Base-by-base conservation (phyloP, 2,113 vertebrate species). In the Prinia subflava region DNA sequence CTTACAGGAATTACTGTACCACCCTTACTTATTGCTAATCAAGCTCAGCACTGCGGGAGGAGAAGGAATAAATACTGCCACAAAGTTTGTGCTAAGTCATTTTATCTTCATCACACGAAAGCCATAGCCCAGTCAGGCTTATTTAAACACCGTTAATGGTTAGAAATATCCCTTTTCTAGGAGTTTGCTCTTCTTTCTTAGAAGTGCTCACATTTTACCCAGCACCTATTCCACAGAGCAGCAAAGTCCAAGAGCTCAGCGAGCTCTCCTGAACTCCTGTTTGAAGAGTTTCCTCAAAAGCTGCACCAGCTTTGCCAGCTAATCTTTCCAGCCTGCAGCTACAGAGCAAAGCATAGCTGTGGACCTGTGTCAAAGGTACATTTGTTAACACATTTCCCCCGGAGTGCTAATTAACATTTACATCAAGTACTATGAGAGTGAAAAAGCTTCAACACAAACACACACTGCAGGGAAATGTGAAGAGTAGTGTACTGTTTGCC, bases 351-450 rank as follows among this genome's bases (percentile, higher is more conserved):
- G 80, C 27, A 0, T 14, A 47, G 90, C 77, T 82, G 83, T 35
- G 89, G 83, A 96, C 96, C 88, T 89, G 65, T 96, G 96, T 96
- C 95, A 97, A 91, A 97, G 95, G 95, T 96, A 92, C 94, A 95
- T 93, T 96, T 96, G 92, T 95, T 96, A 97, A 96, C 92, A 96
- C 92, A 87, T 95, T 94, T 96, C 46, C 94, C 93, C 94, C 4
- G 83, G 83, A 97, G 96, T 94, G 88, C 92, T 96, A 95, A 97
- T 96, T 95, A 96, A 93, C 93, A 95, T 96, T 96, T 95, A 93
- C 92, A 95, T 67, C 91, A 6, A 96, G 88, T 53, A 35, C 83
- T 42, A 20, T 3, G 67, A 60, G 80, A 90, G 68, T 15, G 68
- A 87, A 92, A 96, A 87, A 71, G 59, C 90, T 93, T 83, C 64